phyloP scores from a whole-genome alignment of 2,888 invertebrate species.

The Crioceris asparagi region DNA sequence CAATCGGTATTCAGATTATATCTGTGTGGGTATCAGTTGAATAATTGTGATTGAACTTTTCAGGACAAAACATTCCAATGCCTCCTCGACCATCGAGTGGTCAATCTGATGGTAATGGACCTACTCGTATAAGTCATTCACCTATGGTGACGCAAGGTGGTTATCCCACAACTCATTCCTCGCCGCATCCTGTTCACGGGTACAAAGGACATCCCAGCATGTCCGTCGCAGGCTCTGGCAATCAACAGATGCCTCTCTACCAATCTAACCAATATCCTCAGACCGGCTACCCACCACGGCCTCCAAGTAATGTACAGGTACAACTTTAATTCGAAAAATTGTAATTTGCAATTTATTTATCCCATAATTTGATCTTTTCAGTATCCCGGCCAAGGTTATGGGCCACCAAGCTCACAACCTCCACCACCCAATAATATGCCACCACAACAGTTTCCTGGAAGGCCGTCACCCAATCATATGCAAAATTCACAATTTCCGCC shows the following conservation, averaged over 20 bases:
- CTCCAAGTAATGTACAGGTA: conserved; percentile 40
- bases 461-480: conserved; percentile 47
- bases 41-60: no score
- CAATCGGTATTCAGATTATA: no score
- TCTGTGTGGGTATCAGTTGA: no score
- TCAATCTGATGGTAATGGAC: conserved; percentile 50
- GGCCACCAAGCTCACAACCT: conserved; percentile 41
- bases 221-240: conserved; percentile 24
- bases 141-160: conserved; percentile 42
- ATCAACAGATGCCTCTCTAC: conserved; percentile 45
- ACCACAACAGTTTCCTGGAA: conserved; percentile 42
- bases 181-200: conserved; percentile 35
- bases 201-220: conserved; percentile 53
- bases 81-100: conserved; percentile 89
- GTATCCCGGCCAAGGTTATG: conserved; percentile 39
- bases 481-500: conserved; percentile 39
- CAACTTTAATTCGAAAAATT: neutral
- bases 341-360: neutral
- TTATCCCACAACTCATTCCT: conserved; percentile 35
- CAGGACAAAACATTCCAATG: conserved; percentile 90
- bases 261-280: conserved; percentile 44
- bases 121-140: conserved; percentile 57
- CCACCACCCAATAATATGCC: conserved; percentile 36
- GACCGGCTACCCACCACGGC: conserved; percentile 41
- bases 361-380: conserved; percentile 8